Base-by-base conservation (phyloP, 2,888 invertebrate species). In the Aethes cnicana region DNA sequence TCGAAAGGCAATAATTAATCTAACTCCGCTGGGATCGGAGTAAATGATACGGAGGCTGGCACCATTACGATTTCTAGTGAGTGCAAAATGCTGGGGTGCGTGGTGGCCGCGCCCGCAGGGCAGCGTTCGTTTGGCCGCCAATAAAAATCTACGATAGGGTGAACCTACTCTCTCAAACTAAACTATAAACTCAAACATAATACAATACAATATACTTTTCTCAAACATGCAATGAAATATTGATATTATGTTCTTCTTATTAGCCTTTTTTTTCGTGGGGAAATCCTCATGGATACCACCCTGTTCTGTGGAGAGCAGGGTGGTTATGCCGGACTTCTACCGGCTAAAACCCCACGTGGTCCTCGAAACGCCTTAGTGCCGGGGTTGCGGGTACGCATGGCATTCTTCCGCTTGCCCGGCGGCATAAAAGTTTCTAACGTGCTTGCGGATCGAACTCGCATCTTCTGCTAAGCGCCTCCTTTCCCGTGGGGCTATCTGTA, bases 1-100 rank as follows among this genome's bases (percentile, higher is more conserved):
- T 59, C 58, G 59, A 64, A 68, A 69, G 63, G 68, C 61, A 67
- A 72, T 70, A 70, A 77, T 75, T 74, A 72, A 74, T 74, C 68
- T 69, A 69, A 68, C 60, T 63, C 62, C 62, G 54, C 60, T 54
- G 58, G 63, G 68, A 68, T 20, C 36, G 32, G 47, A 64, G 61
- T 57, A 73, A 77, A 77, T 72, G 75, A 75, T 70, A 74, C 61
- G 55, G 63, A 61, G 52, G 42, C 53, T 58, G 61, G 64, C 54
- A 54, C 63, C 64, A 59, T 59, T 62, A 59, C 56, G 61, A 63
- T 77, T 77, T 75, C 72, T 74, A 73, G 77, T 75, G 77, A 39
- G 53, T 37, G 61, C 59, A 66, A 64, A 41, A 66, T 64, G 64
- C 49, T 48, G 59, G 61, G 55, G 57, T 56, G 58, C 55, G 50